Evolutionary conservation across 35 echinoderm and acorn worm genomes (phyloP).

Genomic region (Heliocidaris tuberculata): DNA sequence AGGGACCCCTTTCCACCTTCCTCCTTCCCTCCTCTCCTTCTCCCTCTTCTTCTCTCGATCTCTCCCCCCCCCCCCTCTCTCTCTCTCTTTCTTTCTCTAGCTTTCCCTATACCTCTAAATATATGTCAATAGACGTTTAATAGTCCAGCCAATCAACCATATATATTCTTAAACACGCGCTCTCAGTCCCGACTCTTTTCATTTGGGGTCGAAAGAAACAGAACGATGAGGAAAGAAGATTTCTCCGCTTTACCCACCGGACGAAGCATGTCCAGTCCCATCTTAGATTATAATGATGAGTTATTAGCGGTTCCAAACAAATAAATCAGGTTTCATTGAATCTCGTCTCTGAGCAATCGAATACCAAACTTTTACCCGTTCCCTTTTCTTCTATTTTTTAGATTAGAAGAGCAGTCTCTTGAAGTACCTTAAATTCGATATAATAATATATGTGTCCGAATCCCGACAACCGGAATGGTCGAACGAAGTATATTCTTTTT

Average conservation of each 20-base stretch:
- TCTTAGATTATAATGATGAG: slow-evolving; percentile 23
- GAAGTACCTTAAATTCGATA: background rate
- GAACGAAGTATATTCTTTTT: background rate
- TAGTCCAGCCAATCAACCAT: background rate
- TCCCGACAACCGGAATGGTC: background rate
- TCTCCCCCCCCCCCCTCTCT: background rate
- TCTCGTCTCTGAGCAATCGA: background rate
- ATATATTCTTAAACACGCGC: background rate
- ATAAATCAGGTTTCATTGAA: slow-evolving; percentile 36
- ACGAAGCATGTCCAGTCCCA: background rate
- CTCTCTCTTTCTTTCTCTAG: background rate
- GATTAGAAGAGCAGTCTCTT: background rate
- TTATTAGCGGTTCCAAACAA: slow-evolving; percentile 25
- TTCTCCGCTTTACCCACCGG: background rate
- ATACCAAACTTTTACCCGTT: background rate
- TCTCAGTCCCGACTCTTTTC: background rate
- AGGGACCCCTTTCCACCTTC: background rate
- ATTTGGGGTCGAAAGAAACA: background rate
- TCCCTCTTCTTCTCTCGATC: background rate
- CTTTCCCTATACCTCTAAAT: background rate
- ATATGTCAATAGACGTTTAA: background rate
- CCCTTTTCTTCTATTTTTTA: background rate
- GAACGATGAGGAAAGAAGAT: background rate
- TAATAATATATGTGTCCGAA: background rate
- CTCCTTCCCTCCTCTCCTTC: background rate